Base-by-base conservation (phyloP, 2,113 vertebrate species). In the Atlantisia rogersi region DNA sequence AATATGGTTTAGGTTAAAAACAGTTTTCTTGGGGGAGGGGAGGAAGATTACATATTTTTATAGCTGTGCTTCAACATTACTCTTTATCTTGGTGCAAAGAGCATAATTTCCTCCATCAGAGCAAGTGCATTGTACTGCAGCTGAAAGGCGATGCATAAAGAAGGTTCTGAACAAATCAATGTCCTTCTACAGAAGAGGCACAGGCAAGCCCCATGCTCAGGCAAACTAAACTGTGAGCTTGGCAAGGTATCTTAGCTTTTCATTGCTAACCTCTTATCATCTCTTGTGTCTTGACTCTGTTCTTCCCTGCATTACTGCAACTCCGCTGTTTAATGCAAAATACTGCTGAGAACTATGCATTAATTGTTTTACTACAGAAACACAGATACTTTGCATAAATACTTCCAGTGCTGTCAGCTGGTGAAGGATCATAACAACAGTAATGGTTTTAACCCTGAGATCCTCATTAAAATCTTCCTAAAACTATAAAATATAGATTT, bases 151-250 rank as follows among this genome's bases (percentile, higher is more conserved):
- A 62, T 26, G 20, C 8, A 58, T n/a, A 60, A 88, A 59, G 55
- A 88, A 63, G 55, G 25, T 68, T 80, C 46, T 62, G 65, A 87
- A 79, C 26, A 90, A 90, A 55, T 29, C 6, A 87, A 67, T 12
- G 40, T 6, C 29, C 13, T 59, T 80, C 42, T 39, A 56, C 22
- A 82, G 59, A 0, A 77, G 59, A 58, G 40, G 18, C 31, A 91
- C 21, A 88, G n/a, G 53, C 5, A 18, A 55, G 6, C 5, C 29
- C 40, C 2, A 3, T 0, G 0, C 53, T 79, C 28, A 64, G 42
- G 42, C 7, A 88, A 86, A 62, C 8, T 21, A 46, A 86, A 37
- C 15, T 1, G 2, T 28, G 26, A 90, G 37, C 35, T 26, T 52
- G 52, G 16, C 11, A 37, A 53, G 20, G 24, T 29, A 37, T 40